Evolutionary conservation across 1,140 invertebrate genomes (phyloP), one percentile per base, ranked within the genome.

Genomic region (Colletes gigas): DNA sequence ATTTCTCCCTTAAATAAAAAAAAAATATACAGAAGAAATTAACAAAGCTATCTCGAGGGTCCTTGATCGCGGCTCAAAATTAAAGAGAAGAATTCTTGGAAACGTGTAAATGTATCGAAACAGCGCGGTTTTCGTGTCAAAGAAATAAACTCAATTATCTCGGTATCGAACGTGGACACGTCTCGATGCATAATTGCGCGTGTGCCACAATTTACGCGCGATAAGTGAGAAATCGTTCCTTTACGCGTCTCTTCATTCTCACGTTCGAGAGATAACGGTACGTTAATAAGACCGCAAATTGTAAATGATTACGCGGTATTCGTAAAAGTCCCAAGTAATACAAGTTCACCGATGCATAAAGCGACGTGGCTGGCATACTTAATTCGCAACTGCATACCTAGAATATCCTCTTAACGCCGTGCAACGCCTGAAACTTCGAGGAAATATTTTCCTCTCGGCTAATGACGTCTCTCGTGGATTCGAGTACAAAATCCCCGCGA

Each of bases 221-320:
- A 54, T 21, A 68, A 54, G 39, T 15, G 19, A 44, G 41, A 1
- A 74, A 63, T 54, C 57, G 41, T 50, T 73, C 12, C 6, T 39
- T 52, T 44, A 39, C 14, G 59, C n/a, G 60, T 57, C 50, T 47
- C 54, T 57, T 47, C 65, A 77, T 67, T 67, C 62, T 77, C 62
- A 67, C 65, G 44, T 68, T 52, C 70, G 21, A 15, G 63, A 55
- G 62, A 47, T 77, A 77, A 68, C 74, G 74, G 74, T 57, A 77
- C 41, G 39, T 66, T 77, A 68, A 59, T 71, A 71, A 71, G 44
- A 19, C 39, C 5, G 55, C 55, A 71, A 71, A 59, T 71, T 71
- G 55, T 44, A 54, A 71, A 60, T 30, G 69, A 71, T 71, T 59
- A 74, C 60, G 30, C 30, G 47, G 39, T 12, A 41, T 74, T 74